Evolutionary conservation across 2,113 vertebrate species (phyloP).

Genomic region (Pimephales promelas): DNA sequence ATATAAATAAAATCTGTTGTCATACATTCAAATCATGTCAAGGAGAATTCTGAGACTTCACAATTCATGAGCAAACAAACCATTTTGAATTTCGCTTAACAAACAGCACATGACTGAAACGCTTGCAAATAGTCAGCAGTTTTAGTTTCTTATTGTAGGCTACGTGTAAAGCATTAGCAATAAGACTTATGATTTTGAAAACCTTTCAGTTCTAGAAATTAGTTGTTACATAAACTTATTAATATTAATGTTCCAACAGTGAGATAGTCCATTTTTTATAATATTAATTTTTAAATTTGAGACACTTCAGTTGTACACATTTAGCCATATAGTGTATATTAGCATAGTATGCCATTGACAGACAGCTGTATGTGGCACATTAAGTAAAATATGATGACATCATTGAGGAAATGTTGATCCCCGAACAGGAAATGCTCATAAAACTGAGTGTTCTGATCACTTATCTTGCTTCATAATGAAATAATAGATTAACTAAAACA

Average conservation of each 20-base stretch:
- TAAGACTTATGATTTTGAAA: background rate
- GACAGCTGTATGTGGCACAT: background rate
- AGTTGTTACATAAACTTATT: background rate
- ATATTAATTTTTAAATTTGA: background rate
- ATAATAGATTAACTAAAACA: background rate
- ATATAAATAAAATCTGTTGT: background rate
- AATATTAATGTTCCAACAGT: background rate
- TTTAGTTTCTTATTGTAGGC: background rate
- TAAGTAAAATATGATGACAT: conserved; percentile 19
- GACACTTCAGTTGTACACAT: background rate
- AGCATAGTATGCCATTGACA: background rate
- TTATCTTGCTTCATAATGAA: background rate
- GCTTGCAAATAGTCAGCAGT: background rate
- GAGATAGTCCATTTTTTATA: background rate
- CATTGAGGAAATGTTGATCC: conserved; percentile 24
- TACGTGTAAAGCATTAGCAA: background rate
- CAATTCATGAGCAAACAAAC: background rate
- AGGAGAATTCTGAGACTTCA: background rate
- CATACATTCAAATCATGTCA: background rate
- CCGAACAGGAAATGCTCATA: conserved; percentile 28
- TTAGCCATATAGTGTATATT: background rate
- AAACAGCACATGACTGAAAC: background rate
- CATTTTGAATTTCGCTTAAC: background rate
- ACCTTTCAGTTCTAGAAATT: background rate
- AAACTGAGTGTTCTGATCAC: background rate